Conservation (phyloP, 2,888 invertebrate genomes). For the Dicyrtomina minuta region DNA sequence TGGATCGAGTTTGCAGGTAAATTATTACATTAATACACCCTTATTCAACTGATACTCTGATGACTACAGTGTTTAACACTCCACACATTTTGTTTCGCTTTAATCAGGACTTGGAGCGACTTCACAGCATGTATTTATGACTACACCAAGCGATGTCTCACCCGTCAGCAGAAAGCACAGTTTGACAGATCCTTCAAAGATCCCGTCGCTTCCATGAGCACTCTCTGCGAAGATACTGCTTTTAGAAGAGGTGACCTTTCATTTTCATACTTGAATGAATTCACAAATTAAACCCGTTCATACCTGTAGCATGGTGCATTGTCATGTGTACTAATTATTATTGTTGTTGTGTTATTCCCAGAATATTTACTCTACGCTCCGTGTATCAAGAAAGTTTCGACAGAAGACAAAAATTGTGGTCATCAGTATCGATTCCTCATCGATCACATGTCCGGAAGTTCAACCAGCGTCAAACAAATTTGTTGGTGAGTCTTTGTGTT, state of each 20-base stretch:
- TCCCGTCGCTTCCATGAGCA: constrained; percentile 48
- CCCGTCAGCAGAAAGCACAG: constrained; percentile 42
- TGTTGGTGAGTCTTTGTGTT: constrained; percentile 53
- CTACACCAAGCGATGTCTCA: constrained; percentile 38
- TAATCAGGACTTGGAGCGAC: constrained; percentile 47
- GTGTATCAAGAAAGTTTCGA: constrained; percentile 52
- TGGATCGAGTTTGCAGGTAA: constrained; percentile 51
- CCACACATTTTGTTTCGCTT: too few relatives aligned
- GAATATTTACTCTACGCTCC: constrained; percentile 52
- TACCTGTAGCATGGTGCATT: too few relatives aligned
- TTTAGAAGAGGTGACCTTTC: constrained; percentile 49
- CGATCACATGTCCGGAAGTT: constrained; percentile 49
- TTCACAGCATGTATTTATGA: constrained; percentile 45
- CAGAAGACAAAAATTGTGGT: constrained; percentile 50
- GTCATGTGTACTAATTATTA: too few relatives aligned
- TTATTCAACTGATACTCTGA: neutral
- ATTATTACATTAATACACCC: constrained; percentile 1
- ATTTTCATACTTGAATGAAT: too few relatives aligned
- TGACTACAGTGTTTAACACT: neutral
- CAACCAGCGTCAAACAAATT: constrained; percentile 48
- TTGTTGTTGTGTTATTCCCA: constrained; percentile 25
- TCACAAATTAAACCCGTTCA: too few relatives aligned
- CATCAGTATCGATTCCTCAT: constrained; percentile 51
- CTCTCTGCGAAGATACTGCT: constrained; percentile 48
- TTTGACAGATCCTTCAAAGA: constrained; percentile 50